phyloP scores from a whole-genome alignment of 2,888 invertebrate species.

The Ophioninae sp. region DNA sequence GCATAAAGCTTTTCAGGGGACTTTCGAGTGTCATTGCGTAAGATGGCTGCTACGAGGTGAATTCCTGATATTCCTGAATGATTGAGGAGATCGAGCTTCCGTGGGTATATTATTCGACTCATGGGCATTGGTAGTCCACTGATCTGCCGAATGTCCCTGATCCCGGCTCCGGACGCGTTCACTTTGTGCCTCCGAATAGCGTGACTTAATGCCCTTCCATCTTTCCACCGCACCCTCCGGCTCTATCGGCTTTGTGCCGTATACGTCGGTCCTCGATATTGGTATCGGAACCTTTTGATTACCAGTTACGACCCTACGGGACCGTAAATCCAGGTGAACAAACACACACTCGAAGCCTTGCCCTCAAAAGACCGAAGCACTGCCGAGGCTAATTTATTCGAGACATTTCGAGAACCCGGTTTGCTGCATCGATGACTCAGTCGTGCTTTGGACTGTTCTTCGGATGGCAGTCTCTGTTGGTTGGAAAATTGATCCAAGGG shows the following conservation, averaged over 20 bases:
- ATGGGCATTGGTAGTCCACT: neutral
- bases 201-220: conserved; percentile 37
- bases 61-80: neutral
- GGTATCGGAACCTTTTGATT: conserved; percentile 26
- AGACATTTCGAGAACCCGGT: conserved; percentile 23
- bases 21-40: neutral
- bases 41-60: neutral
- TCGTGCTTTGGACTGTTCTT: conserved; percentile 40
- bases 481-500: conserved; percentile 2
- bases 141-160: neutral
- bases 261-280: conserved; percentile 19
- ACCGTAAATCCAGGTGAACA: conserved; percentile 64
- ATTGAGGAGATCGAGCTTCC: neutral
- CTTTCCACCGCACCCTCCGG: conserved; percentile 15
- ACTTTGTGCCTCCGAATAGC: conserved; percentile 14
- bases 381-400: conserved; percentile 48
- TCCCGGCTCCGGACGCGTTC: neutral
- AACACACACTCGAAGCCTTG: conserved; percentile 31
- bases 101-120: neutral
- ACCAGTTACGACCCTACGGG: conserved; percentile 50
- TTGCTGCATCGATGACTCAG: conserved; percentile 31
- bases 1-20: neutral
- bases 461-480: conserved; percentile 42
- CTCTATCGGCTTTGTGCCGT: conserved; percentile 19
- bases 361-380: conserved; percentile 9